Evolutionary conservation across 2,797 vertebrate species (phyloP).

Genomic region (Emydoidea blandingii): DNA sequence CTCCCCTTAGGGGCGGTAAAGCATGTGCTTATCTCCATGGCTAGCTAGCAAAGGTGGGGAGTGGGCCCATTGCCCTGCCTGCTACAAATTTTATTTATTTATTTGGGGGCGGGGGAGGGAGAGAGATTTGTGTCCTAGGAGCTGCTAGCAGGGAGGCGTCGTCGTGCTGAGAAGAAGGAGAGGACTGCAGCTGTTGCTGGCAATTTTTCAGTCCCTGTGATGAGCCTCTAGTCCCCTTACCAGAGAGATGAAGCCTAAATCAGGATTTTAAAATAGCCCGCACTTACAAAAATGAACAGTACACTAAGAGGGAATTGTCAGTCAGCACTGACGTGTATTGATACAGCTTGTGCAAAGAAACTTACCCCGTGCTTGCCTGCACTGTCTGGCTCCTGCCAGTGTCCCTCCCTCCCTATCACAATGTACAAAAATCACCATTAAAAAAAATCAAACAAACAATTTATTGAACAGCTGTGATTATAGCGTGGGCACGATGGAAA

Average conservation of each 20-base stretch:
- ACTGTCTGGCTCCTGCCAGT: background rate
- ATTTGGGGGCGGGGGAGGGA: no score
- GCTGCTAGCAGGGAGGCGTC: no score
- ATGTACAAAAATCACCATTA: background rate
- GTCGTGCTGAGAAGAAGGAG: no score
- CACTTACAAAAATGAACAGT: background rate
- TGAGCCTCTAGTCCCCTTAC: background rate
- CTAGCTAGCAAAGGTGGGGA: no score
- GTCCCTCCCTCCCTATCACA: background rate
- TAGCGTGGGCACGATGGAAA: background rate
- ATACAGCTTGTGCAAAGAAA: background rate
- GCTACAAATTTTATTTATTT: no score
- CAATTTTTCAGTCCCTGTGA: background rate
- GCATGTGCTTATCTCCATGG: no score
- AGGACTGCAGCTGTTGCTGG: no score
- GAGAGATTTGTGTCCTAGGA: no score
- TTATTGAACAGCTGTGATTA: background rate
- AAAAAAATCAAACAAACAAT: background rate
- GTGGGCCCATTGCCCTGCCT: no score
- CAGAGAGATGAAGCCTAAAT: background rate
- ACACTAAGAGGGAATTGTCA: background rate
- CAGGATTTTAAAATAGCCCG: background rate
- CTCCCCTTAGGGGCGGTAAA: no score
- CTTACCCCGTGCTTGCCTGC: background rate
- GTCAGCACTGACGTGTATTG: fast-evolving